Percentiles rank a stretch among this genome's conserved stretches.
Evolutionary conservation across 2,888 invertebrate species (phyloP).

Genomic region (Heteromurus nitidus): DNA sequence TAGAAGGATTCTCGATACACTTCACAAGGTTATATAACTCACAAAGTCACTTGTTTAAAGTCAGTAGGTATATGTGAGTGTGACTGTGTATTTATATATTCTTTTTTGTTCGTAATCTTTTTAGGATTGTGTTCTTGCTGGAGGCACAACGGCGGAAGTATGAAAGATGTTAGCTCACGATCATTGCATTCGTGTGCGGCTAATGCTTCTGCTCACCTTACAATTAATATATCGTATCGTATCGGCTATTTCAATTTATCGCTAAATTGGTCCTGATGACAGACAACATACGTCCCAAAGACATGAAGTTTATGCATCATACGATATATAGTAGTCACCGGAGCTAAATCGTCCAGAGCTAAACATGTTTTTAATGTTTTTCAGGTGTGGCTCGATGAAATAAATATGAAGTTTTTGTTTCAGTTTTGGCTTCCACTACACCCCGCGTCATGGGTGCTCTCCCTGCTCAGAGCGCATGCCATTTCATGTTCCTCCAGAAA

Average conservation of each 20-base stretch:
- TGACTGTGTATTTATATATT: neutral
- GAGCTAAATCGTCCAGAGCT: too few species aligned
- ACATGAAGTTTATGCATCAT: too few species aligned
- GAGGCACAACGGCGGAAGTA: constrained; percentile 17
- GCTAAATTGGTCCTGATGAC: constrained; percentile 2
- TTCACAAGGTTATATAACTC: too few species aligned
- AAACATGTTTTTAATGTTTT: too few species aligned
- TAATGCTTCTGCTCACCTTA: constrained; percentile 21
- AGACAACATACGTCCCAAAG: too few species aligned
- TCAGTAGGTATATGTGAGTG: too few species aligned
- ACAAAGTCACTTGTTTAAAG: too few species aligned
- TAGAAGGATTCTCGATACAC: too few species aligned
- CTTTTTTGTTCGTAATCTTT: neutral
- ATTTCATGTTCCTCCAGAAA: neutral
- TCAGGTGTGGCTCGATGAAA: too few species aligned
- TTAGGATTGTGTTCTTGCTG: constrained; percentile 12
- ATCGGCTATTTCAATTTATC: constrained; percentile 3
- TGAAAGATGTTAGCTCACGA: constrained; percentile 23
- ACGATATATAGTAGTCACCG: too few species aligned
- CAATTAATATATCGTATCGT: constrained; percentile 35
- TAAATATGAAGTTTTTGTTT: too few species aligned
- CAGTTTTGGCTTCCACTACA: too few species aligned
- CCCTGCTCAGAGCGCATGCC: neutral
- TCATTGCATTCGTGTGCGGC: constrained; percentile 39
- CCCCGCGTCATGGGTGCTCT: neutral